Percentiles rank a stretch among this genome's conserved stretches.
These are phyloP conservation scores for Mylabris phalerata DNA, from an alignment of 1,140 invertebrate species.

Conservation along the genomic window DNA sequence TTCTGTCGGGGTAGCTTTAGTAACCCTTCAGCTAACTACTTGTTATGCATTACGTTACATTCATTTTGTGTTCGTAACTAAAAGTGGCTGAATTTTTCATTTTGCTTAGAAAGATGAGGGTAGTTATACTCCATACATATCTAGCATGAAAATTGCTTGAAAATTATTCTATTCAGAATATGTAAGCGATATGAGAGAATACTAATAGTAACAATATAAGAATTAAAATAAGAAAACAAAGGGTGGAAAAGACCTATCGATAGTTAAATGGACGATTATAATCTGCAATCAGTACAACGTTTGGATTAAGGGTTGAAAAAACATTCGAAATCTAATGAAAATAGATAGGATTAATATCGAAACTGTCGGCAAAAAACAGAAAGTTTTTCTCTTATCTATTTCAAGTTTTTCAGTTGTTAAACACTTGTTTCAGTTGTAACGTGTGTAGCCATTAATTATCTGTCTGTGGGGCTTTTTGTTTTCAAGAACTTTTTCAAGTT, in stretches of 20 bases:
- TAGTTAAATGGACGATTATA: too few species aligned
- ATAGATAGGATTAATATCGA: conserved; percentile 3
- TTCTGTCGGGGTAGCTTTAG: conserved; percentile 32
- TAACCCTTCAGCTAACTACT: conserved; percentile 41
- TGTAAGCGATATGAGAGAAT: too few species aligned
- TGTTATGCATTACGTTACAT: conserved; percentile 42
- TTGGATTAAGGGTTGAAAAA: neutral
- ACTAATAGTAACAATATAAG: too few species aligned
- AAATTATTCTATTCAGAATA: conserved; percentile 9
- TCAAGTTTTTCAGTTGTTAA: conserved; percentile 16
- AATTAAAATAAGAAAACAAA: too few species aligned
- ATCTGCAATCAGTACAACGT: neutral
- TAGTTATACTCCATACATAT: conserved; percentile 32
- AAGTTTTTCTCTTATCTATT: conserved; percentile 15
- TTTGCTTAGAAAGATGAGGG: conserved; percentile 29
- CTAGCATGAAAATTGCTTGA: conserved; percentile 22
- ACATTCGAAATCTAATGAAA: conserved; percentile 1
- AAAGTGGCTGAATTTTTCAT: conserved; percentile 40
- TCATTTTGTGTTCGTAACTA: conserved; percentile 40
- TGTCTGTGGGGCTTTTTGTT: conserved; percentile 15
- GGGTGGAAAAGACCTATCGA: too few species aligned
- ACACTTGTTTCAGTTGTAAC: conserved; percentile 17
- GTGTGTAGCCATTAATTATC: conserved; percentile 19
- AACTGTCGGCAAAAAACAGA: conserved; percentile 4
- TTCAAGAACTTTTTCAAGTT: conserved; percentile 13